Evolutionary conservation across 2,888 invertebrate species (phyloP).

Genomic region (Allophyes oxyacanthae): DNA sequence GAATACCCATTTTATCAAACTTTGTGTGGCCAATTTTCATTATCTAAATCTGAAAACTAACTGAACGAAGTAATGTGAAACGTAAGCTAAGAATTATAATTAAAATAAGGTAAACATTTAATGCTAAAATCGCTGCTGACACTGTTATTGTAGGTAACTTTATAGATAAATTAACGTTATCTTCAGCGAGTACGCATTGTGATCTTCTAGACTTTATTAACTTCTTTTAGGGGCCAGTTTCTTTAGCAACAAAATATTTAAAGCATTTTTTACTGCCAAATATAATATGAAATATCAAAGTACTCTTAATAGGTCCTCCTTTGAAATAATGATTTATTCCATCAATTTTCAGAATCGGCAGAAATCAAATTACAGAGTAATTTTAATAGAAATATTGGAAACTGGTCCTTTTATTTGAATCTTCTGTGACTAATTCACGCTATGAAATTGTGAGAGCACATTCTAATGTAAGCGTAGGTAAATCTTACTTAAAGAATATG

Average conservation of each 20-base stretch:
- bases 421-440: conserved; percentile 43
- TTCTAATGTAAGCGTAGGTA: conserved; percentile 31
- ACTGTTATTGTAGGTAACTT: conserved; percentile 27
- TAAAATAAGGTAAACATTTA: conserved; percentile 28
- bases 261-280: conserved; percentile 9
- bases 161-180: conserved; percentile 45
- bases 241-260: conserved; percentile 21
- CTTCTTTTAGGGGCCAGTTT: conserved; percentile 65
- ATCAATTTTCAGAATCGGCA: neutral
- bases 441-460: conserved; percentile 51
- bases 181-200: conserved; percentile 82
- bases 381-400: conserved; percentile 17
- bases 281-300: neutral
- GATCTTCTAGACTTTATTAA: conserved; percentile 80
- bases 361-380: conserved; percentile 6
- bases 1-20: neutral
- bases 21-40: too few relatives aligned
- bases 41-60: neutral
- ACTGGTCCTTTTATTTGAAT: conserved; percentile 43
- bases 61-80: conserved; percentile 25
- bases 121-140: conserved; percentile 30
- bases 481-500: conserved; percentile 15
- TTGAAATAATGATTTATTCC: neutral
- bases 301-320: conserved; percentile 1
- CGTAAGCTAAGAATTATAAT: conserved; percentile 14